Conservation (phyloP, 2,888 invertebrate species). For the Heliconius ismenius region DNA sequence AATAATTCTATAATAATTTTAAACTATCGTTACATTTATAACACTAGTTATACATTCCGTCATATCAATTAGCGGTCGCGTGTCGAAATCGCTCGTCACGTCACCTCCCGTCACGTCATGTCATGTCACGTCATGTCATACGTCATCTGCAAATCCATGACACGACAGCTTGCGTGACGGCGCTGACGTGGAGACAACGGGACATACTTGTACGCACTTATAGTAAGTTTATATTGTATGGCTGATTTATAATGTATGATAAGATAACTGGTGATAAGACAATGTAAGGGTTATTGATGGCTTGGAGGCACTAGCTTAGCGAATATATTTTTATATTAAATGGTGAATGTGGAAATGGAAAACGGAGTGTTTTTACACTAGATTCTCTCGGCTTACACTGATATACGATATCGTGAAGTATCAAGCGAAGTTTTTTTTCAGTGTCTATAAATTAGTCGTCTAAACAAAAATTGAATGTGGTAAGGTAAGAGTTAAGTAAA, state of each 20-base stretch:
- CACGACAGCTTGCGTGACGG: constrained; percentile 34
- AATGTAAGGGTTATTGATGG: background rate
- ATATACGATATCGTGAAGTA: background rate
- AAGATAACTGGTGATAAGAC: background rate
- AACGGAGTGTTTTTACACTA: background rate
- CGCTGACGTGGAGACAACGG: constrained; percentile 29
- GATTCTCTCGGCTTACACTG: background rate
- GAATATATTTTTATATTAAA: too few relatives aligned
- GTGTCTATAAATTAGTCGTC: too few relatives aligned
- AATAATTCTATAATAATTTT: background rate
- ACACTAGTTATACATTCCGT: constrained; percentile 3
- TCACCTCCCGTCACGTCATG: constrained; percentile 28
- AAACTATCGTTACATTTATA: background rate
- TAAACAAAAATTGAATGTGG: too few relatives aligned
- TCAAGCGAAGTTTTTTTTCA: too few relatives aligned
- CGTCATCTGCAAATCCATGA: constrained; percentile 32
- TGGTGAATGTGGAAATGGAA: background rate
- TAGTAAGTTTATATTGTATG: constrained; percentile 13
- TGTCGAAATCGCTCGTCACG: constrained; percentile 35
- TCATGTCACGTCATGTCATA: constrained; percentile 34
- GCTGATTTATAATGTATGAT: constrained; percentile 21
- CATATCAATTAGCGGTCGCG: constrained; percentile 34
- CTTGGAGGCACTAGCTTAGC: too few relatives aligned
- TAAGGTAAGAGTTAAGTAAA: too few relatives aligned
- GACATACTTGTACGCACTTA: constrained; percentile 23